Percentiles rank a stretch among this genome's conserved stretches.
phyloP scores from a whole-genome alignment of 2,113 vertebrate species.

The Dolichallabes microphthalmus region DNA sequence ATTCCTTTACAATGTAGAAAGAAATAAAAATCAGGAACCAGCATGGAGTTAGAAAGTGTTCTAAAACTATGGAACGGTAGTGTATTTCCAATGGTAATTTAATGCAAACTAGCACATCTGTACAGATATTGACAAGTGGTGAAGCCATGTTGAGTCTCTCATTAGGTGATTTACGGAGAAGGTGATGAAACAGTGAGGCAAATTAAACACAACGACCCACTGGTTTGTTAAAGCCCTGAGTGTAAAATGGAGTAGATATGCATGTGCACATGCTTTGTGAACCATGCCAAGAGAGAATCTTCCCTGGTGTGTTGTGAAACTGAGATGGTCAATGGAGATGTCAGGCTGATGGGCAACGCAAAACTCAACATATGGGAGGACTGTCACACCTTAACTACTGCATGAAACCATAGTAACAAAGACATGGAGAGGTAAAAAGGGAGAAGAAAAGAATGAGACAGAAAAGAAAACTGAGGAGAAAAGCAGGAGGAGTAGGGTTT shows the following conservation, averaged over 20 bases:
- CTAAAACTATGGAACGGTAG: too few relatives aligned
- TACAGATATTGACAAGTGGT: neutral
- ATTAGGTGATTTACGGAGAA: constrained; percentile 10
- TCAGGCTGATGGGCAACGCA: constrained; percentile 44
- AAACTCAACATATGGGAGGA: constrained; percentile 43
- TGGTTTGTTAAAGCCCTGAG: neutral
- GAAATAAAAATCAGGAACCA: too few relatives aligned
- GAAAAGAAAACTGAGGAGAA: constrained; percentile 42
- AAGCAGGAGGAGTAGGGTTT: constrained; percentile 57
- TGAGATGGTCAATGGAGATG: constrained; percentile 48
- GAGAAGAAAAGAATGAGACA: constrained; percentile 42
- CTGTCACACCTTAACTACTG: constrained; percentile 50
- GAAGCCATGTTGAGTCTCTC: constrained; percentile 10
- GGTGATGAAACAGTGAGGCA: neutral
- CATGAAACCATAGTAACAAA: constrained; percentile 58
- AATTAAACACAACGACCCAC: neutral
- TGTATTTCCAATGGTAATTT: constrained; percentile 13
- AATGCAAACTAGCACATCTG: neutral
- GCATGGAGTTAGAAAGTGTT: too few relatives aligned
- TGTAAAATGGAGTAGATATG: constrained; percentile 15
- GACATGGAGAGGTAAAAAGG: constrained; percentile 38
- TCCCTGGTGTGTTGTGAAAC: constrained; percentile 45
- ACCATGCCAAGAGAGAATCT: constrained; percentile 1
- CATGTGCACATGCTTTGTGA: constrained; percentile 10
- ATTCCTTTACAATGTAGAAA: too few relatives aligned